Conservation (phyloP, 1,140 invertebrate species). For the Lethrus apterus region DNA sequence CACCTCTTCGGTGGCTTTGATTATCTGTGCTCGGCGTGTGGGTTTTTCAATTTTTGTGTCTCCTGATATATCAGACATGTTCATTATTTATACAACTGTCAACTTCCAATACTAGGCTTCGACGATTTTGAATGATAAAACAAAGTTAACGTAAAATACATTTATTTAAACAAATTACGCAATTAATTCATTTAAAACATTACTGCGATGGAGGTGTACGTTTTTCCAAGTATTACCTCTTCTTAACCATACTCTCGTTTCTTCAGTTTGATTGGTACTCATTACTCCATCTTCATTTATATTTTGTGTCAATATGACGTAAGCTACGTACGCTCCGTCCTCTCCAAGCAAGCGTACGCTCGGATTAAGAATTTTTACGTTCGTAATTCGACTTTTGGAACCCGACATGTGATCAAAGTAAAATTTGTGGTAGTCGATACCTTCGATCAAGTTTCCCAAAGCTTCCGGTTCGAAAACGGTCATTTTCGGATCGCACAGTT, state of each 20-base stretch:
- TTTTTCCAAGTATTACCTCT: slow-evolving; percentile 7
- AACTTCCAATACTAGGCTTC: no score
- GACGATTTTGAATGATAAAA: no score
- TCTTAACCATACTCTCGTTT: slow-evolving; percentile 9
- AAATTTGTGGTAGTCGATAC: slow-evolving; percentile 12
- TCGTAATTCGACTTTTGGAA: no score
- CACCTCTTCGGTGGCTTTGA: neutral
- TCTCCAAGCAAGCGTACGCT: slow-evolving; percentile 2
- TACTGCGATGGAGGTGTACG: slow-evolving; percentile 9
- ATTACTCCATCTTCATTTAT: slow-evolving; percentile 7
- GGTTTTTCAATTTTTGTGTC: no score
- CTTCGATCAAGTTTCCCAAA: slow-evolving; percentile 11
- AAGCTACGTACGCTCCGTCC: slow-evolving; percentile 3
- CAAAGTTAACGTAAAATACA: no score
- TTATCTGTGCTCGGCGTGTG: no score
- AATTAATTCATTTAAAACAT: no score
- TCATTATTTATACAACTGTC: no score
- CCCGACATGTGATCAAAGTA: slow-evolving; percentile 8
- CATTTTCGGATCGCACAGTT: slow-evolving; percentile 5
- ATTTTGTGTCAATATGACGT: slow-evolving; percentile 2
- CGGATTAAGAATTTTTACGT: slow-evolving; percentile 4
- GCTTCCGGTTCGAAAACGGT: slow-evolving; percentile 10
- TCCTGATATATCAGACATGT: no score
- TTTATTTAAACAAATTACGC: no score
- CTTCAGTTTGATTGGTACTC: neutral